These are phyloP conservation scores for Murina feae DNA, from an alignment of 2,113 vertebrate genomes.

Conservation along the genomic window DNA sequence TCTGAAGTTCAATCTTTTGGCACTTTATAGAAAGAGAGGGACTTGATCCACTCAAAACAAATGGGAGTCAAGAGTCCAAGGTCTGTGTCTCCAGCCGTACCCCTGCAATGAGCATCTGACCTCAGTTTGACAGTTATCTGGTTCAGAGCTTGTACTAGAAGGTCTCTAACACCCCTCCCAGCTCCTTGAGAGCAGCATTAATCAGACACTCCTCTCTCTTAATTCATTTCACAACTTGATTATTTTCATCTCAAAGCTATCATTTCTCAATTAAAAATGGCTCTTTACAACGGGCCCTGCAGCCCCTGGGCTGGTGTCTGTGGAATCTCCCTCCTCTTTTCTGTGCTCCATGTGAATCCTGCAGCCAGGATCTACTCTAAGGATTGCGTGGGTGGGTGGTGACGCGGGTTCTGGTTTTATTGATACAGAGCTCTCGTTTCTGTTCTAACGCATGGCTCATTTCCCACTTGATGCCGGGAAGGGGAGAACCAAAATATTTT, in stretches of 20 bases:
- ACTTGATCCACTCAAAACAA: background rate
- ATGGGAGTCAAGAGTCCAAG: background rate
- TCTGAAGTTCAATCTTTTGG: background rate
- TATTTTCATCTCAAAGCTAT: slow-evolving; percentile 11
- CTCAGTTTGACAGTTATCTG: background rate
- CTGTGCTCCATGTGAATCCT: background rate
- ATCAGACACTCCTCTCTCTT: background rate
- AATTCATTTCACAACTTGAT: background rate
- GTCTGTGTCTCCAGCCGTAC: background rate
- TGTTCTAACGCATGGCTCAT: background rate
- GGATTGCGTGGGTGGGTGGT: background rate
- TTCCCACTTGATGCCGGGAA: slow-evolving; percentile 19
- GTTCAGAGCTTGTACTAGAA: background rate
- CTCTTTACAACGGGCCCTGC: background rate
- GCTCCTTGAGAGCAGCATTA: background rate
- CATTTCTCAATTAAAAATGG: background rate
- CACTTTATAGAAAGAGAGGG: background rate
- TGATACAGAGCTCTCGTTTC: slow-evolving; percentile 6
- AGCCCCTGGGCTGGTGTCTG: background rate
- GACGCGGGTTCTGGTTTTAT: background rate
- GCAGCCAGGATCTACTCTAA: background rate
- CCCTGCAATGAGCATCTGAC: background rate
- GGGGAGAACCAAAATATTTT: background rate
- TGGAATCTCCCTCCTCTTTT: background rate
- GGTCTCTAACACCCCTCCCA: background rate